Percentiles rank a stretch among this genome's conserved stretches.
These are phyloP conservation scores for Tethya wilhelma DNA, from an alignment of 37 sponge, comb jelly and placozoan genomes.

Conservation along the genomic window DNA sequence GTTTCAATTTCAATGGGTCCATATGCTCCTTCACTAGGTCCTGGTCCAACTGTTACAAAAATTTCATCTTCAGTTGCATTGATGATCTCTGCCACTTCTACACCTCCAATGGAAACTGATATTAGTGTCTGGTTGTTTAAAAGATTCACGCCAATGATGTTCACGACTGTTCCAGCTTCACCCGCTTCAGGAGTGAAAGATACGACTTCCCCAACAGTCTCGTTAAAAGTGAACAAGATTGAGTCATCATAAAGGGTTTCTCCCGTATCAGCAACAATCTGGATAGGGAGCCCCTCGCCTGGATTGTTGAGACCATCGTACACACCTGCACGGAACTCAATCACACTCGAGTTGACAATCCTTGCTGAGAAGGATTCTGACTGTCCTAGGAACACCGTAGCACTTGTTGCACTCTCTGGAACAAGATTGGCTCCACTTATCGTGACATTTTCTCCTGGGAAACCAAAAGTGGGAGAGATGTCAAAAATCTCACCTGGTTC, in stretches of 20 bases:
- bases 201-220: neutral
- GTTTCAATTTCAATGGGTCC: constrained; percentile 39
- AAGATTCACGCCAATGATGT: constrained; percentile 58
- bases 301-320: constrained; percentile 35
- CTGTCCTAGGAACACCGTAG: constrained; percentile 44
- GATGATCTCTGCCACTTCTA: constrained; percentile 6
- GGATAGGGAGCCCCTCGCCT: constrained; percentile 23
- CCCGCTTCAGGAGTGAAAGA: constrained; percentile 51
- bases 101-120: constrained; percentile 39
- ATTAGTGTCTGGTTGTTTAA: constrained; percentile 1
- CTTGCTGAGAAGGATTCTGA: constrained; percentile 12
- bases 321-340: constrained; percentile 28
- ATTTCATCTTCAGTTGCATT: constrained; percentile 17
- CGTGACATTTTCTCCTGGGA: constrained; percentile 33
- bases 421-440: constrained; percentile 37
- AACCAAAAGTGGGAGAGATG: constrained; percentile 18
- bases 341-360: constrained; percentile 12
- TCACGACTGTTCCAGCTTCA: constrained; percentile 36
- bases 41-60: constrained; percentile 23
- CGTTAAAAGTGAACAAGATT: constrained; percentile 35
- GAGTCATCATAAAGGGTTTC: constrained; percentile 14
- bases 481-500: constrained; percentile 31
- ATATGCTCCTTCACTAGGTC: neutral
- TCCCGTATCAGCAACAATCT: constrained; percentile 35
- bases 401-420: neutral